Evolutionary conservation across 2,113 vertebrate genomes (phyloP).

Genomic region (Mugil cephalus): DNA sequence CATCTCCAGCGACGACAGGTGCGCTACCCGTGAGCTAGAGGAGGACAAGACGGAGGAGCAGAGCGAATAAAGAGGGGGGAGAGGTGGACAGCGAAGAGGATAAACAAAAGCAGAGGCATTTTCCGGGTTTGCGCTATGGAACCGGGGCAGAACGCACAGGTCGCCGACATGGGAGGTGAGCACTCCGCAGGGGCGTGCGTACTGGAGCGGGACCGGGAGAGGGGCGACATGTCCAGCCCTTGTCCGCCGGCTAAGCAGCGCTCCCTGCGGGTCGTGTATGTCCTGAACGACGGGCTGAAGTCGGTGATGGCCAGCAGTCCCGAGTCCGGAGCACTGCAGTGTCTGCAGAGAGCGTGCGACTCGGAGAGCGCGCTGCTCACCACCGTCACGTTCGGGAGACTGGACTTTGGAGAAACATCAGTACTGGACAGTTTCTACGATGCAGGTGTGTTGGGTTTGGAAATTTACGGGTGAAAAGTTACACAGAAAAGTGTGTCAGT

Average conservation of each 20-base stretch:
- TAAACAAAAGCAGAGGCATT: background rate
- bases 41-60: slow-evolving; percentile 32
- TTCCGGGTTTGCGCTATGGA: slow-evolving; percentile 72
- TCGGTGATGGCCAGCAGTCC: slow-evolving; percentile 85
- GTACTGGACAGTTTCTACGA: slow-evolving; percentile 95
- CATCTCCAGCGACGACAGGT: slow-evolving; percentile 56
- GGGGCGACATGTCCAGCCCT: slow-evolving; percentile 72
- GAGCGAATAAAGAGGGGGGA: slow-evolving; percentile 38
- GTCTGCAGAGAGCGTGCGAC: slow-evolving; percentile 90
- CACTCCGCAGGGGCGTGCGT: slow-evolving; percentile 62
- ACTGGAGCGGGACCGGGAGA: slow-evolving; percentile 59
- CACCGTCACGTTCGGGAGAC: slow-evolving; percentile 88
- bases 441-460: slow-evolving; percentile 84
- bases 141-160: slow-evolving; percentile 71
- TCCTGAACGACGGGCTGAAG: slow-evolving; percentile 87
- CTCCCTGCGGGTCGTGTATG: slow-evolving; percentile 87
- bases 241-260: slow-evolving; percentile 80
- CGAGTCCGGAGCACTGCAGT: slow-evolving; percentile 89
- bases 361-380: slow-evolving; percentile 89
- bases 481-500: too few relatives aligned
- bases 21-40: slow-evolving; percentile 52
- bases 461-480: background rate
- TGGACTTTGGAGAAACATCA: slow-evolving; percentile 92
- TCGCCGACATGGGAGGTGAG: slow-evolving; percentile 77
- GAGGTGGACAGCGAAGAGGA: slow-evolving; percentile 36